Percentiles rank a stretch among this genome's conserved stretches.
Conservation (phyloP, 1,140 invertebrate genomes). For the Ganaspis sp. region DNA sequence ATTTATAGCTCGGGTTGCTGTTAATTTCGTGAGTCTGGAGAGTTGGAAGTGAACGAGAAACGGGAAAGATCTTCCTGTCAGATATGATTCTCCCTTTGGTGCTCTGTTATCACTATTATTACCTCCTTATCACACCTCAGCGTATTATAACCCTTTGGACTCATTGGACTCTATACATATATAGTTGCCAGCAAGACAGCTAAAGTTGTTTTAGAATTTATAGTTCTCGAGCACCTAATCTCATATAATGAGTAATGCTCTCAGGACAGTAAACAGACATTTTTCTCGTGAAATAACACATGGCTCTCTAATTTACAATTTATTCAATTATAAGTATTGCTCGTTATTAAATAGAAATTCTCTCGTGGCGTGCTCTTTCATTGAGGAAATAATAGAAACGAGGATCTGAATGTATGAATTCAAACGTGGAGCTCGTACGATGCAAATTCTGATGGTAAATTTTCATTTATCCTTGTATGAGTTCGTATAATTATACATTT, state of each 20-base stretch:
- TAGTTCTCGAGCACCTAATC: neutral
- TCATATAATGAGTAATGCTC: neutral
- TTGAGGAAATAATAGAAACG: neutral
- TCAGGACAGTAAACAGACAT: neutral
- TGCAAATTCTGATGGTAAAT: constrained; percentile 1
- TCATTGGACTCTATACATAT: neutral
- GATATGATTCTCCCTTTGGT: constrained; percentile 21
- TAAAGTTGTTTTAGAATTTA: constrained; percentile 18
- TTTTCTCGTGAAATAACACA: neutral
- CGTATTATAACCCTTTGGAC: neutral
- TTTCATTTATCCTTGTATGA: neutral
- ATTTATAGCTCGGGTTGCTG: neutral
- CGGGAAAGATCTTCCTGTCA: constrained; percentile 15
- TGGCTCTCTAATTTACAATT: neutral
- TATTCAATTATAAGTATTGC: neutral
- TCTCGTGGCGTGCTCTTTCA: neutral
- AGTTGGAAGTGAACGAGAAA: neutral
- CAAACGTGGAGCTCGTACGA: neutral
- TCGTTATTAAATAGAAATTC: constrained; percentile 6
- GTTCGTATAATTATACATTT: neutral
- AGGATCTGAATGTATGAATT: neutral
- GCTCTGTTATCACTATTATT: constrained; percentile 20
- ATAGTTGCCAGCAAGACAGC: neutral
- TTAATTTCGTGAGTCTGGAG: neutral
- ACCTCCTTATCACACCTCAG: constrained; percentile 19